Evolutionary conservation across 2,888 invertebrate species (phyloP), one percentile per base, ranked within the genome.

Genomic region (Parelbella ahira): DNA sequence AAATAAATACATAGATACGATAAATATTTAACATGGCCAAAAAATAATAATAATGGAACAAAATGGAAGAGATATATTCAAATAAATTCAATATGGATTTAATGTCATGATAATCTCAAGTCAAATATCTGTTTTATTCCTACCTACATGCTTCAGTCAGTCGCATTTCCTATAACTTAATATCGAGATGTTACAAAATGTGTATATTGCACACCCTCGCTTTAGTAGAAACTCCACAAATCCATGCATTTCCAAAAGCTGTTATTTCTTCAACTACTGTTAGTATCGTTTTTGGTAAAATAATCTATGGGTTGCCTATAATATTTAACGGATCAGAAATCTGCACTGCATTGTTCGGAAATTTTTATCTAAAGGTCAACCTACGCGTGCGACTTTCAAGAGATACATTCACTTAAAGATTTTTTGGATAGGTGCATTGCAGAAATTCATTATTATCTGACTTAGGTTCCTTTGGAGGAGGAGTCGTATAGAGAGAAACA

Each of bases 1-100:
- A 36, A 44, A 50, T 37, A 52, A 46, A 45, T 45, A 54, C 47
- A 50, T 47, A 46, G 25, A 47, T 49, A 50, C 20, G 46, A 48
- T 37, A 53, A 48, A 46, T 37, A 53, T 44, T 32, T 8, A 41
- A 20, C 15, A 25, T 41, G 33, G 19, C 9, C 18, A 37, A 27
- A 46, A 44, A 37, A 30, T 19, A 25, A 48, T 45, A 39, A 27
- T 18, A 19, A 48, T 41, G 44, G 32, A 18, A 29, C 4, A 6
- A 38, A 28, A 38, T 4, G 19, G 8, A 27, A 6, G 25, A 11
- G 11, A 18, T 5, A n/a, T 9, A 33, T 9, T 34, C 10, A 15
- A 28, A 33, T 21, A 34, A 21, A 21, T 15, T 34, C 15, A 15
- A 33, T 12, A 36, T 36, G 36, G 27, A 21, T 28, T 21, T 9